Evolutionary conservation across 2,888 invertebrate species (phyloP).

Genomic region (Acronicta alni): DNA sequence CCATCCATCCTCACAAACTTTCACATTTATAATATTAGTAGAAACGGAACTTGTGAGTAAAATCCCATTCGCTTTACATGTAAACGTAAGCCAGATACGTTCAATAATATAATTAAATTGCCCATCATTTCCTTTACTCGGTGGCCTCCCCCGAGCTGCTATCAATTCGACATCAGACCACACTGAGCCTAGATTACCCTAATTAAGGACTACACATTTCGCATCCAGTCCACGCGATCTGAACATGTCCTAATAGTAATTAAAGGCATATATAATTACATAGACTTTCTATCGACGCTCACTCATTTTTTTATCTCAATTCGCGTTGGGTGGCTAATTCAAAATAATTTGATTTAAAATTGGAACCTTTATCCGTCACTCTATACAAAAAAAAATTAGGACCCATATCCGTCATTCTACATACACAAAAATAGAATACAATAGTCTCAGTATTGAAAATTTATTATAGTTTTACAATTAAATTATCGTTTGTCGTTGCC

Average conservation of each 20-base stretch:
- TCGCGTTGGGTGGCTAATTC: slow-evolving; percentile 13
- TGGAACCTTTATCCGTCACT: not conserved
- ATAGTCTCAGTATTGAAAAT: no score
- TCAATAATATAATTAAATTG: slow-evolving; percentile 16
- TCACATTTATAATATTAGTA: no score
- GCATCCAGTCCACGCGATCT: slow-evolving; percentile 38
- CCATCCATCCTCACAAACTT: no score
- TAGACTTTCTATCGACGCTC: slow-evolving; percentile 13
- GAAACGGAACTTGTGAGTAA: not conserved
- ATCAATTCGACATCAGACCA: slow-evolving; percentile 34
- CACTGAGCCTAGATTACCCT: slow-evolving; percentile 34
- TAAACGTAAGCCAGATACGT: not conserved
- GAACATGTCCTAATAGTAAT: slow-evolving; percentile 34
- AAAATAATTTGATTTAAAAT: slow-evolving; percentile 4
- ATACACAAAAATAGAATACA: no score
- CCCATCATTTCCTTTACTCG: slow-evolving; percentile 21
- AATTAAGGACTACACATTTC: slow-evolving; percentile 35
- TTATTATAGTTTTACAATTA: no score
- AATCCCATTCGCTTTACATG: not conserved
- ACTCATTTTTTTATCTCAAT: slow-evolving; percentile 12
- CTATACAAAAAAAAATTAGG: not conserved
- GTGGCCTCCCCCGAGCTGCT: slow-evolving; percentile 11
- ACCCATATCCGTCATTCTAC: no score
- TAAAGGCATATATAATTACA: slow-evolving; percentile 26
- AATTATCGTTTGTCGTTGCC: no score